Percentiles rank a stretch among this genome's conserved stretches.
Evolutionary conservation across 2,888 invertebrate species (phyloP).

Genomic region (Ametastegia equiseti): DNA sequence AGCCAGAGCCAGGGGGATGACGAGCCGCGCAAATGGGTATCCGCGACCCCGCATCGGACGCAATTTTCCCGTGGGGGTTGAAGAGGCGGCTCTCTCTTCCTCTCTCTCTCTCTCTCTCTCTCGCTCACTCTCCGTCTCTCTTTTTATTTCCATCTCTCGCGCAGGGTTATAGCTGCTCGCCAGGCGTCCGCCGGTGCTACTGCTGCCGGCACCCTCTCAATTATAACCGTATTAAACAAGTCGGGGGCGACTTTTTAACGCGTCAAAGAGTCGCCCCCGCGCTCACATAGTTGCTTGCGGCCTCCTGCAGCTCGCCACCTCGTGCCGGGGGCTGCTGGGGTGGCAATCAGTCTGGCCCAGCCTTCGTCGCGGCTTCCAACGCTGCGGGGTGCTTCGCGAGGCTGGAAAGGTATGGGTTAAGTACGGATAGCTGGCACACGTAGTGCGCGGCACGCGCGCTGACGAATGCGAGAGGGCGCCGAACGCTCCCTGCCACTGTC

Average conservation of each 20-base stretch:
- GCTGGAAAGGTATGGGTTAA: too few species aligned
- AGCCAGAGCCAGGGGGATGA: too few species aligned
- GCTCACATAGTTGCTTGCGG: neutral
- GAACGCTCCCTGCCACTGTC: slow-evolving; percentile 21
- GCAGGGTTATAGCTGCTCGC: slow-evolving; percentile 32
- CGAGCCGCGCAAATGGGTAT: neutral
- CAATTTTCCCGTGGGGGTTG: slow-evolving; percentile 32
- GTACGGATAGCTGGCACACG: too few species aligned
- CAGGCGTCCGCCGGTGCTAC: neutral
- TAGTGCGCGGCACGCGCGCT: slow-evolving; percentile 41
- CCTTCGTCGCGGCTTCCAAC: slow-evolving; percentile 35
- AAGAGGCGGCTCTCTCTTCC: neutral
- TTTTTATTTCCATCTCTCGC: too few species aligned
- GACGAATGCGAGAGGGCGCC: slow-evolving; percentile 38
- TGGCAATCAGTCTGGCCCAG: slow-evolving; percentile 46
- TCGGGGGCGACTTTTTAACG: slow-evolving; percentile 43
- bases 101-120: too few species aligned
- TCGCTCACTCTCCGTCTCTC: too few species aligned
- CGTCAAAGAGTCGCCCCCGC: slow-evolving; percentile 30
- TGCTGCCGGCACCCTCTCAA: slow-evolving; percentile 42
- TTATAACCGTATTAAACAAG: slow-evolving; percentile 43
- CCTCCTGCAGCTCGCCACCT: neutral
- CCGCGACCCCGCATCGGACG: neutral
- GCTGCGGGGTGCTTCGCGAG: slow-evolving; percentile 15
- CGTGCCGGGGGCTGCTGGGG: slow-evolving; percentile 11